Evolutionary conservation across 2,888 invertebrate species (phyloP).

Genomic region (Mesopsocus fuscifrons): DNA sequence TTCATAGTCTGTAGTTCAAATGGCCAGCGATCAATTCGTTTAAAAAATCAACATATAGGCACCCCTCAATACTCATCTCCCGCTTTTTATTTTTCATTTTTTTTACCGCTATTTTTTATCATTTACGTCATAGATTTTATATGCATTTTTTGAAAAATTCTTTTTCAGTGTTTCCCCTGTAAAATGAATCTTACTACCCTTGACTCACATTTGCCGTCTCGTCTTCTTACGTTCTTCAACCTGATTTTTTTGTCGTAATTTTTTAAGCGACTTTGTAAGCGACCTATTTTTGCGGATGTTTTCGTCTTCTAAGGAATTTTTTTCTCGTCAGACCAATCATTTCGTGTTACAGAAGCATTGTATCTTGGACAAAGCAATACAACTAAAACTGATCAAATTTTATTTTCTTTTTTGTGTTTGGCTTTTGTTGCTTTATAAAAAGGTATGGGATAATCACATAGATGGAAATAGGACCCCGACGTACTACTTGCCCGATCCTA

Average conservation of each 20-base stretch:
- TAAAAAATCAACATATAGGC: constrained; percentile 8
- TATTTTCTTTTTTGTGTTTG: not conserved
- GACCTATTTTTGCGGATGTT: too few species aligned
- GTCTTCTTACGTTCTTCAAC: too few species aligned
- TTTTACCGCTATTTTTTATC: constrained; percentile 9
- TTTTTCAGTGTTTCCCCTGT: constrained; percentile 1
- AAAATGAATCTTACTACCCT: too few species aligned
- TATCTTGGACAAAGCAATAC: constrained; percentile 8
- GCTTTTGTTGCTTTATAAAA: too few species aligned
- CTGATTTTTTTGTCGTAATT: too few species aligned
- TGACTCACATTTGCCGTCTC: too few species aligned
- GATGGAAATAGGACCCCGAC: too few species aligned
- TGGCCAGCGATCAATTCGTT: constrained; percentile 3
- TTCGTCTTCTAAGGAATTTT: too few species aligned
- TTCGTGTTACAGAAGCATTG: constrained; percentile 8
- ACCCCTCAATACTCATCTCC: constrained; percentile 9
- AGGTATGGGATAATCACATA: too few species aligned
- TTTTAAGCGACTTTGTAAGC: too few species aligned
- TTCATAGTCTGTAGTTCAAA: too few species aligned
- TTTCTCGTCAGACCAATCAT: constrained; percentile 9
- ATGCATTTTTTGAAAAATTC: constrained; percentile 9
- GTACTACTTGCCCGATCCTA: too few species aligned
- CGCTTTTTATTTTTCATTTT: constrained; percentile 8
- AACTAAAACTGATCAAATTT: constrained; percentile 10
- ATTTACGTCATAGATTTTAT: constrained; percentile 10